Conservation (phyloP, 1,140 invertebrate species). For the Archivesica marissinica region DNA sequence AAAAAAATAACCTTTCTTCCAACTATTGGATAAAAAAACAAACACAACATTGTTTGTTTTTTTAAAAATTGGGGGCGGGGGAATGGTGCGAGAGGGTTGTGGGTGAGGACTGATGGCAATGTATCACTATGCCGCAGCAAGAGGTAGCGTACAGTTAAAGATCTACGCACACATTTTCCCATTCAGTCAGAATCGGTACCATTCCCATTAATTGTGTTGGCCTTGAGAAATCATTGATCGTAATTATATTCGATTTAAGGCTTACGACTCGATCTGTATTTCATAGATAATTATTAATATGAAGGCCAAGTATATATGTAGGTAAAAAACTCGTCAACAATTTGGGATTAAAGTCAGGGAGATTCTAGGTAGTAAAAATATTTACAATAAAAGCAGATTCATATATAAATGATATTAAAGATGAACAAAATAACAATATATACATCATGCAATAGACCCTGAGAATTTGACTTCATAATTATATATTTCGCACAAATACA, state of each 20-base stretch:
- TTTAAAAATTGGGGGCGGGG: no score
- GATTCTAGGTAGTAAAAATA: not conserved
- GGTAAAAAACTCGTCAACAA: no score
- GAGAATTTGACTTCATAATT: not conserved
- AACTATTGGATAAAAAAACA: no score
- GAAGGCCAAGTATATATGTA: not conserved
- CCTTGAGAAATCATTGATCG: not conserved
- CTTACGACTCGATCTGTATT: not conserved
- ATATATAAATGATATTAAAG: not conserved
- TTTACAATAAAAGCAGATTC: slow-evolving; percentile 10
- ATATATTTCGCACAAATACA: not conserved
- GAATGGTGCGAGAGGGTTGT: no score
- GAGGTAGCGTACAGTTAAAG: no score
- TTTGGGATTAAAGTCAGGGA: no score
- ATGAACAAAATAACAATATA: slow-evolving; percentile 21
- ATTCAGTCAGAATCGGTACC: no score
- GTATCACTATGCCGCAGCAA: no score
- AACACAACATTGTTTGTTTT: no score
- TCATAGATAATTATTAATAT: not conserved
- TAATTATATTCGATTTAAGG: not conserved
- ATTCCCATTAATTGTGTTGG: not conserved
- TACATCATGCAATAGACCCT: slow-evolving; percentile 39
- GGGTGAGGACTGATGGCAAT: no score
- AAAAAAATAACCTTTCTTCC: no score
- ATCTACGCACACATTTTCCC: no score